Percentiles rank a stretch among this genome's conserved stretches.
These are phyloP conservation scores for Trichonephila clavata DNA, from an alignment of 1,140 invertebrate species.

Conservation along the genomic window DNA sequence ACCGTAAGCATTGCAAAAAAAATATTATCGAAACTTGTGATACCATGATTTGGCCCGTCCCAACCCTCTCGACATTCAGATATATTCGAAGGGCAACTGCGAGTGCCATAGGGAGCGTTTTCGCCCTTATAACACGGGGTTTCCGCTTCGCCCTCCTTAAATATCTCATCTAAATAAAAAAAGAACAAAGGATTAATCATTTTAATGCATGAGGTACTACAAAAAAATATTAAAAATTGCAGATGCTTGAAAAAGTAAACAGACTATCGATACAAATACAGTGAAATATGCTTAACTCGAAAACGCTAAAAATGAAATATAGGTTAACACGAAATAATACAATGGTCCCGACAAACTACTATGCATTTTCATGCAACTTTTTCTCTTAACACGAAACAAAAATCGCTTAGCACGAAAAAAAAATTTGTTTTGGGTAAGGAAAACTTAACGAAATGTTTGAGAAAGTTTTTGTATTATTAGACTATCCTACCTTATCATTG, in stretches of 20 bases:
- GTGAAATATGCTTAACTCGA: no score
- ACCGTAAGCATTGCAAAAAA: slow-evolving; percentile 99
- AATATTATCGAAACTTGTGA: slow-evolving; percentile 99
- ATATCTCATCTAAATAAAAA: slow-evolving; percentile 86
- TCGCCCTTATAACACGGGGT: slow-evolving; percentile 92
- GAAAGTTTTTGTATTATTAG: no score
- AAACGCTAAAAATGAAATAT: no score
- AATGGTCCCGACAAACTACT: no score
- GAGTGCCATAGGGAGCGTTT: slow-evolving; percentile 85
- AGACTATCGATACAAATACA: no score
- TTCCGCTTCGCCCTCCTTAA: slow-evolving; percentile 91
- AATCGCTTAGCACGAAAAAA: no score
- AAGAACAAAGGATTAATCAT: background rate
- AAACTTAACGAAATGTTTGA: no score
- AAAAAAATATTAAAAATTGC: background rate
- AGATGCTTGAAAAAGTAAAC: background rate
- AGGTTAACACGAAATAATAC: no score
- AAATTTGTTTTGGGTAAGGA: no score
- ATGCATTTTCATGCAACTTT: no score
- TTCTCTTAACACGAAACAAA: no score
- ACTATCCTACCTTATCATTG: no score
- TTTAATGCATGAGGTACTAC: background rate
- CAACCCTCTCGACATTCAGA: slow-evolving; percentile 94
- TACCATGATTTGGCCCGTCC: slow-evolving; percentile 98
- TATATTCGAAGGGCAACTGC: slow-evolving; percentile 89